Evolutionary conservation across 2,113 vertebrate species (phyloP), one percentile per base, ranked within the genome.

Genomic region (Struthidea cinerea): DNA sequence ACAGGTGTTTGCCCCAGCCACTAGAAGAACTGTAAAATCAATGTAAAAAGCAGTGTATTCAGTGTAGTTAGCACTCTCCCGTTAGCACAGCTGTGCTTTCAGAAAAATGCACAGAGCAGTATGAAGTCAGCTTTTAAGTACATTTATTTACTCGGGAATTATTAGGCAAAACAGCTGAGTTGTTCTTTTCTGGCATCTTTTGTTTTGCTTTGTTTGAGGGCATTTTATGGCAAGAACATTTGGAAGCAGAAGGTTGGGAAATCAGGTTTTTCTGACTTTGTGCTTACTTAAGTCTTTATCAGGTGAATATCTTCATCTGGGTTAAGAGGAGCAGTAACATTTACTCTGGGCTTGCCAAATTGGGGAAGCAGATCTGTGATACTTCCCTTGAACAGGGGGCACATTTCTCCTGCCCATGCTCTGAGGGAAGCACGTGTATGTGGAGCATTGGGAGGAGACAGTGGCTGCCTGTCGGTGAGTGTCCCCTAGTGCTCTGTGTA

Each of bases 21-120:
- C 95, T 92, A 93, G 55, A 56, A 97, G 21, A 59, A 42, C 32
- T 64, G 69, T 84, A 87, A 96, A 96, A 95, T 76, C 75, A 96
- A 95, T 92, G 53, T 52, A 53, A 95, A 96, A 94, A 61, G 41
- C 35, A 65, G 19, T 70, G 9, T 80, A 33, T 91, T 83, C 37
- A 23, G 35, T 85, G 42, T 71, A 57, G 19, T 50, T 23, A 23
- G 47, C 46, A 23, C 74, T 96, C 57, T 96, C 16, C 61, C 64
- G 18, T 84, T 93, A 94, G 83, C 32, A 60, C 87, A 91, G 73
- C 82, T 94, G 26, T 70, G 82, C 42, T 93, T 96, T 86, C 46
- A 92, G 91, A 27, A 78, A 87, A 97, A 90, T 60, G 42, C 35
- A 50, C 33, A 85, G 69, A 35, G 23, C 47, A 28, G 74, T 50